Base-by-base conservation (phyloP, 23 tunicate species). In the Halocynthia roretzi region DNA sequence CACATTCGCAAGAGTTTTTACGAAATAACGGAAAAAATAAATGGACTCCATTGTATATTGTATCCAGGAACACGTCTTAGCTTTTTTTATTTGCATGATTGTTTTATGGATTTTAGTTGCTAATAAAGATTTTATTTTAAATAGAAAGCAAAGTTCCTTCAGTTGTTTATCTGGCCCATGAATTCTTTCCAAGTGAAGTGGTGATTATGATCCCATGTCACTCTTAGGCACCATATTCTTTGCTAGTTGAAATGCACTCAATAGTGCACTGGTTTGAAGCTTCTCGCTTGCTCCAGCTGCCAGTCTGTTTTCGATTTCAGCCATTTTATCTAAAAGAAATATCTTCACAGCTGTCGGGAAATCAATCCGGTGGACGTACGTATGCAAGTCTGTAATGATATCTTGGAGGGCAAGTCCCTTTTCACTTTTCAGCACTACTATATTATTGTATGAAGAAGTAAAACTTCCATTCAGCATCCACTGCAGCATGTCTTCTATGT, bases 371-470 rank as follows among this genome's bases (percentile, higher is more conserved):
- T 83, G 88, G 50, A 94, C 90, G 55, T 61, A 83, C 6, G 62
- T 53, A 65, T 94, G 95, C 56, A 94, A 19, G 65, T 94, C 95
- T 40, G 84, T 78, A 52, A 94, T 48, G 44, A 94, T 72, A 72
- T 94, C 98, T 64, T 94, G 93, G 55, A 94, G 61, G 5, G 98
- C 98, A 62, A 94, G 76, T 40, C 98, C 98, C 23, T 87, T 94
- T 71, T 80, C 82, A 9, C 54, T 80, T 65, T 87, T 94, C 53
- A 94, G 58, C 53, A 53, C 86, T 50, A 72, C 75, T 15, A 90
- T 76, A 18, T 80, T 80, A 17, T 50, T 51, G 68, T 84, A 84
- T 10, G 96, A 89, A 9, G 82, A 52, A 6, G 86, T 61, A 70
- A 81, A 90, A 50, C 81, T 95, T 44, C 79, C 68, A 65, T 94